phyloP scores from a whole-genome alignment of 2,888 invertebrate species.

The Vandiemenella viatica region DNA sequence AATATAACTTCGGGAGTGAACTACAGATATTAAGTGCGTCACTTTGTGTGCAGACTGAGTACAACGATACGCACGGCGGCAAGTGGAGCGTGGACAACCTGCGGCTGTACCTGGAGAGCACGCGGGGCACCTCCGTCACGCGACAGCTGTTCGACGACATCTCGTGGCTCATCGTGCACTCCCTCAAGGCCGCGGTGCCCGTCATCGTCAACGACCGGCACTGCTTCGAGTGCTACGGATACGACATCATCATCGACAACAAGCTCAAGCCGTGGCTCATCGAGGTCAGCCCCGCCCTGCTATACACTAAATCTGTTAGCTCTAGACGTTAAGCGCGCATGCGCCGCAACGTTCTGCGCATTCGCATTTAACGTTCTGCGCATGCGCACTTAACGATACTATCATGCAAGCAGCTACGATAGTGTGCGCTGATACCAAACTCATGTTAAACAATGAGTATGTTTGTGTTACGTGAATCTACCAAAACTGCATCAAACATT shows the following conservation, averaged over 20 bases:
- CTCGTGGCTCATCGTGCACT: conserved; percentile 81
- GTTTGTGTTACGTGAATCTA: too few relatives aligned
- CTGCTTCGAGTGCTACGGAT: conserved; percentile 89
- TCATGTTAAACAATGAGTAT: too few relatives aligned
- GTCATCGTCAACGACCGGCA: conserved; percentile 87
- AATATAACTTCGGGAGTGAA: too few relatives aligned
- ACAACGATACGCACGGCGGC: conserved; percentile 85
- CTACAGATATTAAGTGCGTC: too few relatives aligned
- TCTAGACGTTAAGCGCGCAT: too few relatives aligned
- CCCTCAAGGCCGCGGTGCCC: conserved; percentile 79
- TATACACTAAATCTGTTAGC: too few relatives aligned
- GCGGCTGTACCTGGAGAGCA: conserved; percentile 77
- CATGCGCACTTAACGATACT: too few relatives aligned
- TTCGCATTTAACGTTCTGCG: too few relatives aligned
- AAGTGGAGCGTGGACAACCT: conserved; percentile 88
- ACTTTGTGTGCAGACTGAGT: conserved; percentile 60
- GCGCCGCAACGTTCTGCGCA: too few relatives aligned
- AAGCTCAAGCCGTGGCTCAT: conserved; percentile 87
- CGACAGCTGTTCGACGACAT: conserved; percentile 79
- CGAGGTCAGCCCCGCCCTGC: conserved; percentile 39
- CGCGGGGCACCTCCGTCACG: conserved; percentile 72
- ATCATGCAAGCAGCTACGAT: too few relatives aligned
- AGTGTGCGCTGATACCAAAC: too few relatives aligned
- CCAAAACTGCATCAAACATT: too few relatives aligned
- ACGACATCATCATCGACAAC: conserved; percentile 90